Percentiles rank a stretch among this genome's conserved stretches.
These are phyloP conservation scores for Pygoscelis adeliae DNA, from an alignment of 2,113 vertebrate species.

Conservation along the genomic window DNA sequence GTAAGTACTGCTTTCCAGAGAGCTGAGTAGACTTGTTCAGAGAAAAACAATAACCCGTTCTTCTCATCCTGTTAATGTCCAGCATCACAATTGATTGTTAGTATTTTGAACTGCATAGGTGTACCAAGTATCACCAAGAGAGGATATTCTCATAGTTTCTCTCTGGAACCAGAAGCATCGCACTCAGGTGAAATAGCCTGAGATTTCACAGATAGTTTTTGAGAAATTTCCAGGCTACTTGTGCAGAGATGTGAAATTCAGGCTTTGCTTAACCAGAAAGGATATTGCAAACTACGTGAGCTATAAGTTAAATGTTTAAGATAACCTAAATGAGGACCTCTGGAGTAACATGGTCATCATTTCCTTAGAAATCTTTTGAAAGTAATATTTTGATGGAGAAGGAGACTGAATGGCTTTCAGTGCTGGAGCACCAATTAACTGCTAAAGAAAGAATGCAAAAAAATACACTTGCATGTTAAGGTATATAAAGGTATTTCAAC, in stretches of 20 bases:
- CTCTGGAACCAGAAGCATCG: background rate
- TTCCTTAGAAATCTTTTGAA: background rate
- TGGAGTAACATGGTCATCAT: background rate
- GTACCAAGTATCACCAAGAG: background rate
- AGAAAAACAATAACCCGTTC: background rate
- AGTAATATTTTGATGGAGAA: background rate
- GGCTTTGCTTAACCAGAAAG: background rate
- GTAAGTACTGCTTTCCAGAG: constrained; percentile 78
- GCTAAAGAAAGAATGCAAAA: background rate
- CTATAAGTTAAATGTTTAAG: background rate
- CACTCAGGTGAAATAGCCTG: background rate
- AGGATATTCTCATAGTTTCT: background rate
- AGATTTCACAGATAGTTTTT: background rate
- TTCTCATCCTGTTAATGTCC: background rate
- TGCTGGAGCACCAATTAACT: background rate
- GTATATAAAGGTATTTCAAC: background rate
- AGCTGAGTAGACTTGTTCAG: background rate
- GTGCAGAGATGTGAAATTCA: background rate
- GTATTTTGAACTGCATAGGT: background rate
- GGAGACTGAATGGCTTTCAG: background rate
- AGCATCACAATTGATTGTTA: background rate
- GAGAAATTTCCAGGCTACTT: background rate
- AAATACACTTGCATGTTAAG: background rate
- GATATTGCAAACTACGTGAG: background rate
- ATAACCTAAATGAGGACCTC: background rate